Conservation (phyloP, 2,797 vertebrate genomes). For the Neosilurus mollespiculum region DNA sequence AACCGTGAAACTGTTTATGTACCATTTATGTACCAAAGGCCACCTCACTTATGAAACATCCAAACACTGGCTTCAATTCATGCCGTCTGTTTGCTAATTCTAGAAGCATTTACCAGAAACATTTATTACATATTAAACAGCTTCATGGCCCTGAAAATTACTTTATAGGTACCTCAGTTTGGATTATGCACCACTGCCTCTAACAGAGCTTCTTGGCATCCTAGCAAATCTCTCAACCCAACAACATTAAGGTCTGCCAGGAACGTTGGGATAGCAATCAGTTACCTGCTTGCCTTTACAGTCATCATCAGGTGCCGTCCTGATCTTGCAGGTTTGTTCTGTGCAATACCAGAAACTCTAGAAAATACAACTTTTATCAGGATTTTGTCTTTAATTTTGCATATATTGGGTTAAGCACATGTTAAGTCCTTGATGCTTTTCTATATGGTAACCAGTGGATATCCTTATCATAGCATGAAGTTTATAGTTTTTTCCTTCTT, state of each 20-base stretch:
- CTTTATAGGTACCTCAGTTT: neutral
- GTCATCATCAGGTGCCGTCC: neutral
- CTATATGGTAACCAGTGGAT: neutral
- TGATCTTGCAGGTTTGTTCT: neutral
- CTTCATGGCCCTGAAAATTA: neutral
- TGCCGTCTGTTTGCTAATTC: slow-evolving; percentile 59
- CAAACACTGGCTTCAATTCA: neutral
- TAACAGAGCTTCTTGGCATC: slow-evolving; percentile 11
- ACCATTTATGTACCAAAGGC: neutral
- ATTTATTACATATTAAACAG: slow-evolving; percentile 19
- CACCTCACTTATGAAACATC: slow-evolving; percentile 1
- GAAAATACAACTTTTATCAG: neutral
- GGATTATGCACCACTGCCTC: neutral
- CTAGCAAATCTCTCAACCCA: slow-evolving; percentile 1
- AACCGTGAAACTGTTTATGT: slow-evolving; percentile 6
- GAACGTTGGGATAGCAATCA: slow-evolving; percentile 7
- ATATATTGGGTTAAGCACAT: neutral
- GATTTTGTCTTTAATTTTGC: neutral
- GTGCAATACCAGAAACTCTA: neutral
- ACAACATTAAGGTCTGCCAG: neutral
- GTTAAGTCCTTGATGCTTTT: neutral
- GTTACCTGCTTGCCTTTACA: neutral
- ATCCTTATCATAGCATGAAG: neutral
- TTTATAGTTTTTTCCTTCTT: neutral
- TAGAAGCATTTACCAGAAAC: neutral